phyloP scores from a whole-genome alignment of 1,140 invertebrate species.

The Dendrolimus punctatus region DNA sequence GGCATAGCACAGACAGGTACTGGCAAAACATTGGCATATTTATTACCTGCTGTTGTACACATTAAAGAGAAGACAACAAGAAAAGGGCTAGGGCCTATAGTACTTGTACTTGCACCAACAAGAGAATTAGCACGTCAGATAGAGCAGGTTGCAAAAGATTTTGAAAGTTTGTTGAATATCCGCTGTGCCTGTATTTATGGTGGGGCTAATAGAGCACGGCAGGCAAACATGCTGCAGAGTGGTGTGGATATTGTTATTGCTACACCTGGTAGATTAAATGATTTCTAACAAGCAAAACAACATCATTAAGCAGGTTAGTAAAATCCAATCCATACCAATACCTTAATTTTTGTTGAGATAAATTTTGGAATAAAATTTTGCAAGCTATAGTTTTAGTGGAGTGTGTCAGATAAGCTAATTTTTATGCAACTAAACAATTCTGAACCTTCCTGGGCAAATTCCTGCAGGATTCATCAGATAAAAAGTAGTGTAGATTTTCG shows the following conservation, averaged over 20 bases:
- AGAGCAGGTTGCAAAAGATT: slow-evolving; percentile 92
- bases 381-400: too few species aligned
- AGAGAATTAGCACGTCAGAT: slow-evolving; percentile 97
- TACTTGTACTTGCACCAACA: slow-evolving; percentile 92
- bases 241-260: slow-evolving; percentile 92
- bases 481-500: too few species aligned
- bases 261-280: slow-evolving; percentile 95
- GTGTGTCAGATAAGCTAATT: too few species aligned
- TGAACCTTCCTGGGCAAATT: too few species aligned
- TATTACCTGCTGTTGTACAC: slow-evolving; percentile 89
- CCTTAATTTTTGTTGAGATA: too few species aligned
- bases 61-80: slow-evolving; percentile 88
- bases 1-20: slow-evolving; percentile 96
- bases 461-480: too few species aligned
- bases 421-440: too few species aligned
- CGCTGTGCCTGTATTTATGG: slow-evolving; percentile 94
- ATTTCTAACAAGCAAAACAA: slow-evolving; percentile 93
- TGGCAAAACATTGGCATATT: slow-evolving; percentile 90
- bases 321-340: too few species aligned
- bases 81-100: slow-evolving; percentile 89
- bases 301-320: slow-evolving; percentile 77
- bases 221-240: slow-evolving; percentile 83
- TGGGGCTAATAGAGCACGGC: slow-evolving; percentile 87
- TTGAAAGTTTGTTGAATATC: slow-evolving; percentile 85
- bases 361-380: too few species aligned